Evolutionary conservation across 2,797 vertebrate genomes (phyloP).

Genomic region (Fistularia commersonii): DNA sequence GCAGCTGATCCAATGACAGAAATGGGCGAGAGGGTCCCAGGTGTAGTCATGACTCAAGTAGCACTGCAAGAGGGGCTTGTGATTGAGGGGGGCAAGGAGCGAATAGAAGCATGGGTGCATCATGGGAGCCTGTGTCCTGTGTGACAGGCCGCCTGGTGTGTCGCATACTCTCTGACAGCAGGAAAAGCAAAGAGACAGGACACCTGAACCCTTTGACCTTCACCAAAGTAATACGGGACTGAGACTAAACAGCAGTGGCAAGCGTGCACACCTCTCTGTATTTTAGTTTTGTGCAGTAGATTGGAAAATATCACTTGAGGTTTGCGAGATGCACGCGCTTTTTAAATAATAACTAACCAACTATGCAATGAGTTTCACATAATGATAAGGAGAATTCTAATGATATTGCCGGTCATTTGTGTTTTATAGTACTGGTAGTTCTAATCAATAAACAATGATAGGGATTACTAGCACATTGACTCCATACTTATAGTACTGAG

Average conservation of each 20-base stretch:
- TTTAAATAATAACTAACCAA: no score
- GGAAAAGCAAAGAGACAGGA: slow-evolving; percentile 52
- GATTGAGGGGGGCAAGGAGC: slow-evolving; percentile 41
- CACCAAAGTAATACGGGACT: slow-evolving; percentile 39
- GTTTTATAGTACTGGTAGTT: no score
- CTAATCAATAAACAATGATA: no score
- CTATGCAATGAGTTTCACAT: no score
- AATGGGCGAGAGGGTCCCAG: slow-evolving; percentile 61
- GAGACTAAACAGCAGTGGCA: slow-evolving; percentile 24
- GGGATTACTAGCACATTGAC: no score
- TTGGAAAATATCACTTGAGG: no score
- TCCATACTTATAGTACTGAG: no score
- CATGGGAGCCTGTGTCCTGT: slow-evolving; percentile 38
- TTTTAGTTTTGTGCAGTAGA: no score
- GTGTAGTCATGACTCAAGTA: slow-evolving; percentile 65
- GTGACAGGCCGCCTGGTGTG: slow-evolving; percentile 52
- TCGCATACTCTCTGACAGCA: slow-evolving; percentile 45
- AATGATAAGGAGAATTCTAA: no score
- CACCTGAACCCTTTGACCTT: slow-evolving; percentile 45
- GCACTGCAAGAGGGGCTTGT: slow-evolving; percentile 37
- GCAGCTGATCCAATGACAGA: slow-evolving; percentile 65
- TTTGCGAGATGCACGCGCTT: no score
- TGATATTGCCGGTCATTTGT: no score
- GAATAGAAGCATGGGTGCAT: slow-evolving; percentile 27
- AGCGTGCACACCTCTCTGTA: slow-evolving; percentile 13